phyloP scores from a whole-genome alignment of 2,113 vertebrate species.

The Fregata magnificens region DNA sequence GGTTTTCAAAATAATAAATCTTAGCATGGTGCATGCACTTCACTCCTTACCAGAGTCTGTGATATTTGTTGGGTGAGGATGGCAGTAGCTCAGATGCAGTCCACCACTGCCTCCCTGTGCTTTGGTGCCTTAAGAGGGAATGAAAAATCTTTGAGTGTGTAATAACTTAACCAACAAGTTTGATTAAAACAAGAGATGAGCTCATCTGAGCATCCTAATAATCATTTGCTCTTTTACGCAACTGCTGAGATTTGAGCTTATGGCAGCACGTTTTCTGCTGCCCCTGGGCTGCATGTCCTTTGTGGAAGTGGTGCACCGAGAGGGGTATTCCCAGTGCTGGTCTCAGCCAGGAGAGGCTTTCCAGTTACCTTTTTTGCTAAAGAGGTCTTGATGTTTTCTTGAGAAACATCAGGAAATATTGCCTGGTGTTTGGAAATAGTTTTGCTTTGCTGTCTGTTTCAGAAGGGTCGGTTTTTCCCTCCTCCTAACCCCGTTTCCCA shows the following conservation, averaged over 20 bases:
- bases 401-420: not conserved
- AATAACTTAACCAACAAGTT: not conserved
- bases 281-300: not conserved
- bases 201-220: not conserved
- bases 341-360: not conserved
- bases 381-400: not conserved
- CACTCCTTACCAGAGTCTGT: not conserved
- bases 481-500: not conserved
- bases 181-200: not conserved
- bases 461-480: not conserved
- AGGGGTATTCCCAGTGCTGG: not conserved
- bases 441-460: not conserved
- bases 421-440: not conserved
- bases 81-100: not conserved
- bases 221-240: not conserved
- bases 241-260: not conserved
- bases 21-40: fast-evolving
- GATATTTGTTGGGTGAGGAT: not conserved
- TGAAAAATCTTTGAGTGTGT: not conserved
- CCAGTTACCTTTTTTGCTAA: not conserved
- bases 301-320: fast-evolving
- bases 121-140: not conserved
- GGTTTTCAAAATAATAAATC: not conserved
- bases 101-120: not conserved
- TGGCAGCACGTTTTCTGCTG: not conserved